Conservation (phyloP, 2,797 vertebrate species). For the Coranthus polyacanthus region DNA sequence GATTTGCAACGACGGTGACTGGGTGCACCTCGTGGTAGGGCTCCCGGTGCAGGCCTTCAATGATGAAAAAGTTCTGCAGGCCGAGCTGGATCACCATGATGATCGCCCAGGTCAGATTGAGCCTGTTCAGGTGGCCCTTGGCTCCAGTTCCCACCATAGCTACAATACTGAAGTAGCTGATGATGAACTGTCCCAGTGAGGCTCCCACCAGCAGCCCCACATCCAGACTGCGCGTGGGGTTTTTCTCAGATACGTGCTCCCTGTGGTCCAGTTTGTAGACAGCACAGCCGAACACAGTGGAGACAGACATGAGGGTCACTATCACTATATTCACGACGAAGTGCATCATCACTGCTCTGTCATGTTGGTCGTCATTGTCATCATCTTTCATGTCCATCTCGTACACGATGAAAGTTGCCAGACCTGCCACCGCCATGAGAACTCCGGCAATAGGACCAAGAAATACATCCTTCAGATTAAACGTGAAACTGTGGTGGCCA, state of each 20-base stretch:
- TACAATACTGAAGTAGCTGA: constrained; percentile 93
- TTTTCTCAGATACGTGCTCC: constrained; percentile 90
- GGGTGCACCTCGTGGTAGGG: constrained; percentile 81
- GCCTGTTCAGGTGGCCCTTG: constrained; percentile 78
- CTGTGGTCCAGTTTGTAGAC: constrained; percentile 91
- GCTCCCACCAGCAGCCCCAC: constrained; percentile 92
- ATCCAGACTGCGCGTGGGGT: constrained; percentile 93
- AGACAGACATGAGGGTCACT: constrained; percentile 87
- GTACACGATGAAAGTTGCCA: constrained; percentile 91
- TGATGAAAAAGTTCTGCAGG: constrained; percentile 94
- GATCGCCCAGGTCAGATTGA: constrained; percentile 88
- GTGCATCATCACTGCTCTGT: constrained; percentile 86
- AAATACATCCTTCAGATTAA: constrained; percentile 83
- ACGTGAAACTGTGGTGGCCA: constrained; percentile 75
- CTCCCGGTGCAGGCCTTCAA: constrained; percentile 93
- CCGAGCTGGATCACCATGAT: constrained; percentile 91
- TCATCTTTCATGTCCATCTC: constrained; percentile 88
- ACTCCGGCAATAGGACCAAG: constrained; percentile 82
- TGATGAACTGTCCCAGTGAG: constrained; percentile 92
- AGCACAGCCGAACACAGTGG: constrained; percentile 84
- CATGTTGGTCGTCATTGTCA: constrained; percentile 34
- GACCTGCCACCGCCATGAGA: constrained; percentile 85
- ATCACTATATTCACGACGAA: constrained; percentile 90
- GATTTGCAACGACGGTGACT: constrained; percentile 59
- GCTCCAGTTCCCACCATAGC: constrained; percentile 87